A percentile compares a stretch with the other conserved stretches of the same genome.
Conservation (phyloP, 1,140 invertebrate genomes). For the Paracyclopina nana region DNA sequence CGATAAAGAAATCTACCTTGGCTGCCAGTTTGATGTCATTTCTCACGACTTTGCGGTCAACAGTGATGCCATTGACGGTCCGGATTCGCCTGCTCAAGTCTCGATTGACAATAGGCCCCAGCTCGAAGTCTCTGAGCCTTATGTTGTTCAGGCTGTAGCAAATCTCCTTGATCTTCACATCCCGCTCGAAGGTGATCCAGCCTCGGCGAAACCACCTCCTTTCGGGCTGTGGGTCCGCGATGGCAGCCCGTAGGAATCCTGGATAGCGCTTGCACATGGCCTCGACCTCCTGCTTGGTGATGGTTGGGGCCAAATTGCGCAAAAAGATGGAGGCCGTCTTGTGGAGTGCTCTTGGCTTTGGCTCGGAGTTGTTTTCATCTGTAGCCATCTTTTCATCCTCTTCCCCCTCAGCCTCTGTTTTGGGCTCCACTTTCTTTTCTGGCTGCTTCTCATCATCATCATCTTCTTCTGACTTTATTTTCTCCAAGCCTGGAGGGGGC, state of each 20-base stretch:
- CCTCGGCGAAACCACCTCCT: constrained; percentile 82
- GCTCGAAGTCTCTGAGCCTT: constrained; percentile 69
- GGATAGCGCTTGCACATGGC: constrained; percentile 48
- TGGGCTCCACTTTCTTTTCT: constrained; percentile 19
- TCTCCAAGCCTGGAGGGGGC: constrained; percentile 22
- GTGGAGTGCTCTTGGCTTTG: constrained; percentile 38
- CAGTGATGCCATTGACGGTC: constrained; percentile 73
- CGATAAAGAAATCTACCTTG: constrained; percentile 82
- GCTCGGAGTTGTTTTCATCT: constrained; percentile 22
- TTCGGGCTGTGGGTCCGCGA: constrained; percentile 90
- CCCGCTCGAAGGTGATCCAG: constrained; percentile 91
- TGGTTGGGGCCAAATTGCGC: constrained; percentile 78
- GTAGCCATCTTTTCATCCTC: constrained; percentile 25
- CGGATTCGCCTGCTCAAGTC: constrained; percentile 79
- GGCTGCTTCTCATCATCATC: constrained; percentile 9
- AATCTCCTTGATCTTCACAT: constrained; percentile 97
- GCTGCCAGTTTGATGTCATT: constrained; percentile 83
- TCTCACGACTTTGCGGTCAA: constrained; percentile 69
- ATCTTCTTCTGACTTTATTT: constrained; percentile 18
- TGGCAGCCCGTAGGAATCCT: constrained; percentile 83
- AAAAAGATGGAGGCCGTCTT: constrained; percentile 93
- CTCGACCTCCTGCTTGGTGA: constrained; percentile 91
- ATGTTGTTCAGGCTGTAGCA: constrained; percentile 98
- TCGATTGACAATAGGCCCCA: constrained; percentile 80
- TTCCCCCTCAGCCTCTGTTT: constrained; percentile 23